Evolutionary conservation across 2,113 vertebrate species (phyloP).

Genomic region (Pyxicephalus adspersus): DNA sequence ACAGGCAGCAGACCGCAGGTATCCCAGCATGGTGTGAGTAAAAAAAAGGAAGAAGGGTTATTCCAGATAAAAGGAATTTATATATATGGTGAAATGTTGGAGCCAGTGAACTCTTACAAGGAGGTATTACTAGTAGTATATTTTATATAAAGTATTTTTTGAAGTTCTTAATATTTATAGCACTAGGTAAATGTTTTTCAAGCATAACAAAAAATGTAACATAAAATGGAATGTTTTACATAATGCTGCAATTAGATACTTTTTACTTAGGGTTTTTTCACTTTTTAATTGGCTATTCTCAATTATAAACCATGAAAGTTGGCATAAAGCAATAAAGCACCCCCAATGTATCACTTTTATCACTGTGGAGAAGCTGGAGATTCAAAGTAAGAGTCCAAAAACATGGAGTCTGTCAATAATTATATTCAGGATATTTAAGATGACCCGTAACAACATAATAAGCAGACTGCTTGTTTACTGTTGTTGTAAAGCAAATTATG

Average conservation of each 20-base stretch:
- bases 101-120: too few species aligned
- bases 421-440: neutral
- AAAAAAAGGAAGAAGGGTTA: too few species aligned
- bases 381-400: neutral
- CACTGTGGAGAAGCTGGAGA: neutral
- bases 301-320: neutral
- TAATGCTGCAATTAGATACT: neutral
- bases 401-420: neutral
- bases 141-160: neutral
- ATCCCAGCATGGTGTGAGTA: too few species aligned
- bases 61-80: too few species aligned
- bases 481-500: too few species aligned
- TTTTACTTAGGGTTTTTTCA: neutral
- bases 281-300: neutral
- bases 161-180: neutral
- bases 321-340: neutral
- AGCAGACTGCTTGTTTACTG: neutral
- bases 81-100: too few species aligned
- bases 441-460: neutral
- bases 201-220: neutral
- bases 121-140: too few species aligned
- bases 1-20: too few species aligned
- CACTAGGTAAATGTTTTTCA: neutral
- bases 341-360: neutral
- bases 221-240: neutral